Base-by-base conservation (phyloP, 2,888 invertebrate species). In the Smittia aterrima region DNA sequence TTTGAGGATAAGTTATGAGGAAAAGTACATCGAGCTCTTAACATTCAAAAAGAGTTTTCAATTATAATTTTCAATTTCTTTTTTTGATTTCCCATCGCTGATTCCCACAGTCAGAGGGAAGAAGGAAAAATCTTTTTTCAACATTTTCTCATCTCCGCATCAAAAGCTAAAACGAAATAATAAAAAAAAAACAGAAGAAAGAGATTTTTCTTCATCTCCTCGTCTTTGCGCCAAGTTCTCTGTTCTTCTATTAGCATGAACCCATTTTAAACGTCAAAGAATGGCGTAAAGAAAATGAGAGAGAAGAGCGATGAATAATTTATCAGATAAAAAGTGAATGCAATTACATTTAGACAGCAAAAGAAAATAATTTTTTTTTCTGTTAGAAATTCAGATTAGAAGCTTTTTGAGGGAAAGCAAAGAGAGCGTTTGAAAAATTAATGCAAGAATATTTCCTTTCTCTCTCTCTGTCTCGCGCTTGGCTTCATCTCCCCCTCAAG, bases 281-380 rank as follows among this genome's bases (percentile, higher is more conserved):
- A 13, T 25, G 64, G n/a, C 22, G 27, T 4, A 64, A 25, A 22
- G 18, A 58, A 22, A 24, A 58, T 3, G 16, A 22, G 27, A 27
- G 27, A 11, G 2, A 64, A 22, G 58, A 58, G 11, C 18, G 18
- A 64, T 64, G 64, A 64, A 64, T 64, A 64, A 64, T 64, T 25
- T 64, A 64, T 64, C 4, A 64, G 64, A 64, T 64, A 64, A 27
- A 58, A 64, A 64, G 64, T 27, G 64, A 64, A 64, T 64, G 64
- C 64, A 64, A 64, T 64, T 64, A 64, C 64, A 64, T 64, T 64
- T 20, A 67, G 67, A 67, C 47, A 67, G 66, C 38, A 32, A 67
- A 41, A 13, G 27, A 27, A 18, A 70, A 54, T 13, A 38, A 40
- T 32, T 32, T 32, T n/a, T n/a, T n/a, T n/a, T 47, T 58, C 58